Percentiles rank a stretch among this genome's conserved stretches.
Evolutionary conservation across 2,888 invertebrate genomes (phyloP).

Genomic region (Folsomia candida): DNA sequence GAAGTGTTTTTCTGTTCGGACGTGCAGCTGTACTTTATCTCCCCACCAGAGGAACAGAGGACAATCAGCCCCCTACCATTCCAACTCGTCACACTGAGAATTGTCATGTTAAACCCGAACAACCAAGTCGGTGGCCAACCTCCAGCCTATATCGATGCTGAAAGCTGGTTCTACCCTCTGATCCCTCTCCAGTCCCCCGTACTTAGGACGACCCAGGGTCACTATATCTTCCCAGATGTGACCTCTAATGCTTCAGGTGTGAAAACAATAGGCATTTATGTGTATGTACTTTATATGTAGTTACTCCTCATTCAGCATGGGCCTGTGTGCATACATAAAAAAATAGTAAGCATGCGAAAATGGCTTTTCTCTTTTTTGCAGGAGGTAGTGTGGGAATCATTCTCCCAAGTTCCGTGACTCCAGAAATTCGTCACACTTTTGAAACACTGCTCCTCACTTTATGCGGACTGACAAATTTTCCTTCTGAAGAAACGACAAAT

Average conservation of each 20-base stretch:
- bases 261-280: background rate
- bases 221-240: constrained; percentile 69
- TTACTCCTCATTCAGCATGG: background rate
- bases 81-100: background rate
- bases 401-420: constrained; percentile 14
- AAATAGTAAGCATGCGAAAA: too few species aligned
- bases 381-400: too few species aligned
- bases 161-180: constrained; percentile 70
- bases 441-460: constrained; percentile 21
- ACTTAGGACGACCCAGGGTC: constrained; percentile 64
- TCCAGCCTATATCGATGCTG: constrained; percentile 60
- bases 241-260: background rate
- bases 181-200: constrained; percentile 68
- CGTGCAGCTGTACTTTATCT: constrained; percentile 1
- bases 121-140: too few species aligned
- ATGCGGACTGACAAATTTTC: constrained; percentile 4
- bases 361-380: too few species aligned
- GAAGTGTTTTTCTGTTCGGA: background rate
- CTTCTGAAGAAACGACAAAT: background rate
- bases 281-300: background rate
- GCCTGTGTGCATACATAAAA: background rate
- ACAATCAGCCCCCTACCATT: too few species aligned
- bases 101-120: background rate
- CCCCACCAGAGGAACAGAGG: background rate
- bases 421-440: constrained; percentile 9